Conservation (phyloP, 2,113 vertebrate genomes). For the Vicugna pacos region DNA sequence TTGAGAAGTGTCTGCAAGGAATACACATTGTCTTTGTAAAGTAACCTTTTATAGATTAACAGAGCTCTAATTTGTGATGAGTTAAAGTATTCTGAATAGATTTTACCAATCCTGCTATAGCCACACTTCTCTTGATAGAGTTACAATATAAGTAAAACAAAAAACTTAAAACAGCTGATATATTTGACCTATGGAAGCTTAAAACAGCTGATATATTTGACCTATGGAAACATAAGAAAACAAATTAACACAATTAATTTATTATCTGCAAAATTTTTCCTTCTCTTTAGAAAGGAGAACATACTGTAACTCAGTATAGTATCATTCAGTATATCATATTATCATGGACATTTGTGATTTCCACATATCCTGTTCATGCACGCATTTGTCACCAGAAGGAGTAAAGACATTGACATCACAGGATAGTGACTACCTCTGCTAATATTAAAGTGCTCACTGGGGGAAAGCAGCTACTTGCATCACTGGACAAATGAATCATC, state of each 20-base stretch:
- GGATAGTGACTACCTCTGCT: not conserved
- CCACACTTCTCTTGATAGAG: not conserved
- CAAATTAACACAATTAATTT: not conserved
- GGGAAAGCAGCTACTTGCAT: not conserved
- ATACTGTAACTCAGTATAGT: not conserved
- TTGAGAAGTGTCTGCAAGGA: not conserved
- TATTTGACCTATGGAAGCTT: not conserved
- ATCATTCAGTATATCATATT: not conserved
- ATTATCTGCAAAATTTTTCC: not conserved
- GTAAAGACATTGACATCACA: not conserved
- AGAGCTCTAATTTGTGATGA: not conserved
- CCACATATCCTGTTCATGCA: too few relatives aligned
- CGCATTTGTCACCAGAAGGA: not conserved
- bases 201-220: not conserved
- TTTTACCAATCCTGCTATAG: not conserved
- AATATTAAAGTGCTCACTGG: not conserved
- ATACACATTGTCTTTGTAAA: not conserved
- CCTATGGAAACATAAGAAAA: not conserved
- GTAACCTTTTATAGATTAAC: not conserved
- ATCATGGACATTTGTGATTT: not conserved
- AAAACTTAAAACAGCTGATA: not conserved
- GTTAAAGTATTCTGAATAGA: not conserved
- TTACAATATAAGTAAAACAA: not conserved
- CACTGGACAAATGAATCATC: not conserved
- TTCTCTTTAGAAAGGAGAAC: constrained; percentile 3